Evolutionary conservation across 2,113 vertebrate species (phyloP), one percentile per base, ranked within the genome.

Genomic region (Bagarius yarrelli): DNA sequence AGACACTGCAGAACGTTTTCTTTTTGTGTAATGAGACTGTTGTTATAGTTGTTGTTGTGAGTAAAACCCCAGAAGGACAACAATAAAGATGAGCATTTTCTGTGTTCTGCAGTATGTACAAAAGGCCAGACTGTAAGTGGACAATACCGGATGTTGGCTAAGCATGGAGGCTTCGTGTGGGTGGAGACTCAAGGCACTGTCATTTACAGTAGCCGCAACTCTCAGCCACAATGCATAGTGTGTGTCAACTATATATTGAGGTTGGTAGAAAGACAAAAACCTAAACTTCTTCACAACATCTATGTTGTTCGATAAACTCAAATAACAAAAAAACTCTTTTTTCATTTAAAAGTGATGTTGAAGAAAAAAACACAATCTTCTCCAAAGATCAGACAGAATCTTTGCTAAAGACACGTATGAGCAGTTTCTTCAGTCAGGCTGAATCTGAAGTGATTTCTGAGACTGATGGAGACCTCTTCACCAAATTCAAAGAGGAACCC

Each of bases 181-280:
- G 91, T 99, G 75, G 96, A 99, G 85, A 99, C 96, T 0, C 97
- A 98, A 83, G 96, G 95, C 71, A 98, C 97, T 0, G 97, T 99
- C 81, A 98, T 98, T 77, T 99, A 99, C 86, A 99, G 96, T 64
- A 96, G 93, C n/a, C 96, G 97, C 47, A 99, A 98, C 93, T 93
- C 98, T 1, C 97, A 99, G 90, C 97, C 97, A 0, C 98, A 99
- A 91, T 98, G 97, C 83, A 96, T 99, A 25, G 95, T 99, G 87
- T 98, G 97, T 52, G 89, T 99, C 87, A 99, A 99, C 93, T 98
- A 96, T 0, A 96, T 99, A 75, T 94, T 99, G 84, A 98, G 98
- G 98, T 99, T 36, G 90, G 92, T 64, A 21, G 15, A 30, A 61
- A 40, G 3, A n/a, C 15, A 55, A 32, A 44, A 59, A 1, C 19